These are phyloP conservation scores for Thunnus albacares DNA, from an alignment of 2,797 vertebrate genomes.

Conservation along the genomic window DNA sequence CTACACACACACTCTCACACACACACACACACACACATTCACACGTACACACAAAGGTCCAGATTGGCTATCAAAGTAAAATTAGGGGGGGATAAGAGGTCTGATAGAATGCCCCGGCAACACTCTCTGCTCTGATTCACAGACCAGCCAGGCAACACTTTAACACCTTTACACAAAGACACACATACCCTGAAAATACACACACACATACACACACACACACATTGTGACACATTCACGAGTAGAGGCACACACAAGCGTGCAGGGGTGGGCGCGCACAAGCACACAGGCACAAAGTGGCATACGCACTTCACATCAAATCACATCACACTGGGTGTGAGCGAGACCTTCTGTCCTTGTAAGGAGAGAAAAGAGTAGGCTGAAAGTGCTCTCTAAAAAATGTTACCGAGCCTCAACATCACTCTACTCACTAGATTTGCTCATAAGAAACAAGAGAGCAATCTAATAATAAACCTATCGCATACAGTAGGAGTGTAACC, in stretches of 20 bases:
- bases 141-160: conserved; percentile 73
- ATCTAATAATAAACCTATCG: conserved; percentile 57
- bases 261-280: not conserved
- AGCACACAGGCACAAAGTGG: conserved; percentile 56
- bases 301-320: conserved; percentile 76
- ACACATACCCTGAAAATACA: not conserved
- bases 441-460: conserved; percentile 48
- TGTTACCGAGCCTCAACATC: conserved; percentile 39
- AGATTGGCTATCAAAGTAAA: conserved; percentile 82
- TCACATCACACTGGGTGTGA: conserved; percentile 75
- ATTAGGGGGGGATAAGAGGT: conserved; percentile 76
- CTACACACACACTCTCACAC: conserved; percentile 55
- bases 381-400: conserved; percentile 70
- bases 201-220: conserved; percentile 6
- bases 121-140: conserved; percentile 81
- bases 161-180: conserved; percentile 67
- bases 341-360: conserved; percentile 81
- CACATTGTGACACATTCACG: conserved; percentile 37
- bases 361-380: conserved; percentile 59
- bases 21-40: conserved; percentile 33
- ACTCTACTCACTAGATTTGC: conserved; percentile 36
- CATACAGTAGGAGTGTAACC: conserved; percentile 29
- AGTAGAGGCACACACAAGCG: not conserved
- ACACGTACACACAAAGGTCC: conserved; percentile 48
- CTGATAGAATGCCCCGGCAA: conserved; percentile 77